Conservation (phyloP, 2,797 vertebrate species). For the Catamblyrhynchus diadema region DNA sequence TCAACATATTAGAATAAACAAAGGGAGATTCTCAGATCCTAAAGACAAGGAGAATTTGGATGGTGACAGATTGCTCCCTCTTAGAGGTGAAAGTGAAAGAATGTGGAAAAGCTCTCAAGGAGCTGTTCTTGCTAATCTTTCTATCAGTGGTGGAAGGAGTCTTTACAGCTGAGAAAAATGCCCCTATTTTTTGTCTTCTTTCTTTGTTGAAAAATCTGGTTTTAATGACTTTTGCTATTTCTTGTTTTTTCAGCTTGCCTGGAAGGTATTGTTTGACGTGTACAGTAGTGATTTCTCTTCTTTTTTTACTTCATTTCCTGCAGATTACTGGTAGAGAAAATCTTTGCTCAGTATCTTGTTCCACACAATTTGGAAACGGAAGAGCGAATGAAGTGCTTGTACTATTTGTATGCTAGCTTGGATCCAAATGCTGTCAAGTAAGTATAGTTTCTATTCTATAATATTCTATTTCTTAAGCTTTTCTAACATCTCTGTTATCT, state of each 20-base stretch:
- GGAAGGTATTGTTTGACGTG: not conserved
- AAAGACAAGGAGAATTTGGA: not conserved
- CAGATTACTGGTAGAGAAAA: slow-evolving; percentile 97
- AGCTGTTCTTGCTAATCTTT: not conserved
- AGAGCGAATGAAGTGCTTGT: slow-evolving; percentile 99
- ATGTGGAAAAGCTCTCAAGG: not conserved
- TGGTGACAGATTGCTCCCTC: not conserved
- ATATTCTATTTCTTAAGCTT: not conserved
- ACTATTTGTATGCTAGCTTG: slow-evolving; percentile 98
- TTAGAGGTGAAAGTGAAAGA: not conserved
- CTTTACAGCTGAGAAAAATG: not conserved
- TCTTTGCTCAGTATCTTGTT: slow-evolving; percentile 98
- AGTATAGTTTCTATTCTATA: slow-evolving; percentile 50
- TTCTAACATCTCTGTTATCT: not conserved
- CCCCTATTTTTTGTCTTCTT: not conserved
- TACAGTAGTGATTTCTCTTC: not conserved
- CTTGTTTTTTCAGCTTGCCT: not conserved
- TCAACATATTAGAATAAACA: not conserved
- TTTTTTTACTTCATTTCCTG: slow-evolving; percentile 9
- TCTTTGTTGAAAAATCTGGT: not conserved
- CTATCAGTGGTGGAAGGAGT: not conserved
- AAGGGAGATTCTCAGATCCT: not conserved
- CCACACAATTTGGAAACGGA: slow-evolving; percentile 98
- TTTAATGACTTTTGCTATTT: not conserved
- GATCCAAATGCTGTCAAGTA: slow-evolving; percentile 99